Base-by-base conservation (phyloP, 2,888 invertebrate genomes). In the Apantesis nais region DNA sequence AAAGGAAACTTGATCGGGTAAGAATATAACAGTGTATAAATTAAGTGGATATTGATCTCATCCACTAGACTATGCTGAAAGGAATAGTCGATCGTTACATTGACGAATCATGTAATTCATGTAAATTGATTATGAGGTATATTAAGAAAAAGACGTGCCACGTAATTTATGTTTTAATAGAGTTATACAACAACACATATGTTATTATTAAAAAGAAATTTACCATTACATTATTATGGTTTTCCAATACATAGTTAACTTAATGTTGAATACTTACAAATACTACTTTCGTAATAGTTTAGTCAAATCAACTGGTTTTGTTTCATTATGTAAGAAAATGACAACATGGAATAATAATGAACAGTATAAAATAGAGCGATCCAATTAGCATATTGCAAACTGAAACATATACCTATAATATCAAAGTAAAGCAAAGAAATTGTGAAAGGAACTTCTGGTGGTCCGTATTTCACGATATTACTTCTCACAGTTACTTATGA, bases 91-190 rank as follows among this genome's bases (percentile, higher is more conserved):
- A 25, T 75, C 81, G 83, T 84, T 81, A 81, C 37, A 77, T 68
- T 83, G 80, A 81, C 74, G 80, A 61, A 22, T 74, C 73, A 72
- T 62, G 74, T 79, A 87, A 84, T 78, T 76, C 65, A 77, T 77
- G 79, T 80, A 72, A 70, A 78, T 73, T 81, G 71, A 79, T 85
- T 86, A 86, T 80, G 71, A 73, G 67, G 68, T 39, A 65, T 62
- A 48, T 39, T 62, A 34, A 60, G 61, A 71, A 74, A 76, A 77
- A 78, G 82, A 73, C 63, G 22, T 34, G 64, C 74, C 68, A 71
- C 63, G 64, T 74, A 73, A 72, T 63, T 62, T 67, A 55, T 70
- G 80, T 78, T 70, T 77, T 67, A 80, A 79, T 60, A 29, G 8
- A 63, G 0, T 65, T 65, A 52, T 7, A 14, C 16, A 52, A 8